A percentile compares a stretch with the other conserved stretches of the same genome.
Conservation (phyloP, 2,113 vertebrate species). For the Dicentrarchus labrax region DNA sequence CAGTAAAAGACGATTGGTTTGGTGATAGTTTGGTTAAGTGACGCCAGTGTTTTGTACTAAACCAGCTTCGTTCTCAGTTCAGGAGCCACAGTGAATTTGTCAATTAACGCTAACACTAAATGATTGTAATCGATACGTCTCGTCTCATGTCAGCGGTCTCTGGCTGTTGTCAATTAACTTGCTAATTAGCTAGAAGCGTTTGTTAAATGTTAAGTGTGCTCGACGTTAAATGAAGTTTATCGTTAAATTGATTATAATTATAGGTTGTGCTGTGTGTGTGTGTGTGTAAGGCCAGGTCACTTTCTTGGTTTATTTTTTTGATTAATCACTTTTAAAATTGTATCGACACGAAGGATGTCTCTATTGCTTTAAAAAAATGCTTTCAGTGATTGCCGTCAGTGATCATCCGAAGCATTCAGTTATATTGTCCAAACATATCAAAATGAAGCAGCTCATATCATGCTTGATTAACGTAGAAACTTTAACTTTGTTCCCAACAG, state of each 20-base stretch:
- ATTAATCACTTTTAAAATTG: neutral
- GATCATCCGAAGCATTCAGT: no score
- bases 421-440: neutral
- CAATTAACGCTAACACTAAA: conserved; percentile 5
- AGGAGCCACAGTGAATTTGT: neutral
- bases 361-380: no score
- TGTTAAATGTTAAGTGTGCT: neutral
- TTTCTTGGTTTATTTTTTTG: neutral
- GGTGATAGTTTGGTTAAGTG: neutral
- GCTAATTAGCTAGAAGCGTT: conserved; percentile 54
- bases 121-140: conserved; percentile 24
- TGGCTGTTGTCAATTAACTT: conserved; percentile 72
- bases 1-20: neutral
- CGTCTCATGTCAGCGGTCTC: neutral
- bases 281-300: accelerated
- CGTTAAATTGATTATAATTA: neutral
- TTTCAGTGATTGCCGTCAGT: neutral
- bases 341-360: no score
- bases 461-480: neutral
- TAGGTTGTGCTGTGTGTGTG: neutral
- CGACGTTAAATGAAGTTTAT: neutral
- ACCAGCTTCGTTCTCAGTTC: accelerated
- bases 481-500: conserved; percentile 48
- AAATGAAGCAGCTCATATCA: neutral
- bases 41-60: neutral